Base-by-base conservation (phyloP, 2,113 vertebrate species). In the Ceratotherium simum region DNA sequence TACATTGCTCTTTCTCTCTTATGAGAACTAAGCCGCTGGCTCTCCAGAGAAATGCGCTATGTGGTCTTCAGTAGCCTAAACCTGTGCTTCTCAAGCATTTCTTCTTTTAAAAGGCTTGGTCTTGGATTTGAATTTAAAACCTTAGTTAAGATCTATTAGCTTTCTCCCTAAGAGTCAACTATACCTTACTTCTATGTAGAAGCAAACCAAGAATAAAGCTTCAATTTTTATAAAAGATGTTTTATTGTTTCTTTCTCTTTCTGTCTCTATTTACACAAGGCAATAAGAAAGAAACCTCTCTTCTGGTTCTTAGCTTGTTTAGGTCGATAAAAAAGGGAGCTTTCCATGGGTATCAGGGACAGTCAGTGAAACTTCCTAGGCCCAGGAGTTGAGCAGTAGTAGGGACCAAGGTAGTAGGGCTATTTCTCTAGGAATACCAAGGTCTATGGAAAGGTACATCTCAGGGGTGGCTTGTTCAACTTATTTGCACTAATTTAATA, bases 111-210 rank as follows among this genome's bases (percentile, higher is more conserved):
- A 93, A 91, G 23, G 1, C 8, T 73, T 64, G 13, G 12, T 62
- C 12, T 65, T 69, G 39, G 5, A 88, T 36, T 78, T 95, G 69
- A 92, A 95, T 87, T 94, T 88, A 69, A 90, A 80, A 73, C 23
- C 17, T 25, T 67, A 79, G 86, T 78, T 91, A 90, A 62, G 13
- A 62, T 33, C 4, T 80, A 62, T 92, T 94, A 76, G 20, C 8
- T 92, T 95, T 96, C 36, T 84, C 33, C 39, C 11, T 70, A 82
- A 36, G 23, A 58, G 18, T 83, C 72, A 86, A 29, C 54, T 81
- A 48, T 89, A 88, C 14, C 17, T 82, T 90, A 91, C 31, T 62
- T 16, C 18, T 83, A 48, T 21, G 13, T 56, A 92, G 42, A 5
- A 16, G 3, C 6, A 75, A 83, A 48, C 8, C 29, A 83, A 96